Evolutionary conservation across 1,140 invertebrate genomes (phyloP), one percentile per base, ranked within the genome.

Genomic region (Pissodes strobi): DNA sequence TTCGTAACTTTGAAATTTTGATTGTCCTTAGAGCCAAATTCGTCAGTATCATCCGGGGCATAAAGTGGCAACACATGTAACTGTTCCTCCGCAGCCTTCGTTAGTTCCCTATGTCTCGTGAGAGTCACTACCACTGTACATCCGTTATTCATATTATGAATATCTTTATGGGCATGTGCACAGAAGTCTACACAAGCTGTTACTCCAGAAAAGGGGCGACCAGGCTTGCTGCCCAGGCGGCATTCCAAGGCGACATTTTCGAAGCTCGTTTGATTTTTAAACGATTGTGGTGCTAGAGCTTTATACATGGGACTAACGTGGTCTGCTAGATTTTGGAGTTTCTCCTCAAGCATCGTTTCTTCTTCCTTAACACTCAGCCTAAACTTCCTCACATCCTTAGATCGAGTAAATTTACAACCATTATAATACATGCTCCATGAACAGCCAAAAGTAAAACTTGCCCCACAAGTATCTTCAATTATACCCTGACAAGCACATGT

Each of bases 401-500:
- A 97, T 69, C 94, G 86, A 25, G 94, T 93, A 80, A 95, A 98
- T 83, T 97, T 97, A 82, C 95, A 98, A 63, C 94, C 94, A 79
- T 98, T 97, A 81, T 95, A 97, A 80, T 96, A 98, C 95, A 98
- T 97, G 46, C 93, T 96, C 95, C 95, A 98, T 2, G 94, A 96
- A 79, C 95, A 98, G 13, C 95, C 95, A 79, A 98, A 98, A 61
- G 93, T 95, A 80, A 94, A 98, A 49, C 93, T 96, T 6, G 94
- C 94, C 18, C 95, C 95, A 72, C 92, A 92, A 4, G 85, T 87
- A 67, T 94, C 88, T 12, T 91, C 87, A 80, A 97, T 91, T 9
- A 94, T 82, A 38, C 95, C 95, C 86, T 98, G 95, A 79, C 95
- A 98, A 22, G 94, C 94, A 82, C 95, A 98, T 5, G 94, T 97